Evolutionary conservation across 2,888 invertebrate genomes (phyloP).

Genomic region (Acanthopleura granulata): DNA sequence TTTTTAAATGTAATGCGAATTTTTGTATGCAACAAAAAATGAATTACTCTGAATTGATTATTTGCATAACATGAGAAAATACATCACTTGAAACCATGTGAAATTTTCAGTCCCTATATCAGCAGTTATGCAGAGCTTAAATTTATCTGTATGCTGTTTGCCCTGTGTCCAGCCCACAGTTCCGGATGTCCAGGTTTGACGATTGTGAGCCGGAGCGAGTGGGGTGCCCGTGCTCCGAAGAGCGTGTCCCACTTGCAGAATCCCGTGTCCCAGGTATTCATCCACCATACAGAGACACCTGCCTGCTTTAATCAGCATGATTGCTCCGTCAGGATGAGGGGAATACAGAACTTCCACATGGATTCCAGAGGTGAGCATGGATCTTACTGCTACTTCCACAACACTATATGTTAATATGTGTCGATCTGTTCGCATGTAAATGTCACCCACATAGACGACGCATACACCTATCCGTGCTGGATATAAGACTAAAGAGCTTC

Average conservation of each 20-base stretch:
- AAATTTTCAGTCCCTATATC: background rate
- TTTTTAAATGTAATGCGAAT: too few species aligned
- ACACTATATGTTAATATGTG: background rate
- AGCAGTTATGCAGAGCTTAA: background rate
- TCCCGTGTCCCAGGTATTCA: constrained; percentile 56
- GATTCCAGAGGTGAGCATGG: constrained; percentile 37
- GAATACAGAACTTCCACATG: constrained; percentile 49
- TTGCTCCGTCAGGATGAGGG: constrained; percentile 36
- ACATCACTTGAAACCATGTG: too few species aligned
- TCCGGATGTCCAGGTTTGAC: constrained; percentile 21
- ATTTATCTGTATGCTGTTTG: too few species aligned
- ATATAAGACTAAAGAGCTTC: too few species aligned
- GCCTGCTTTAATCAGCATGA: constrained; percentile 44
- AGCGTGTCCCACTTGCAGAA: constrained; percentile 43
- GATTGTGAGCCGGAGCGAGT: constrained; percentile 45
- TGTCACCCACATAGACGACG: too few species aligned
- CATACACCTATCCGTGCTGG: too few species aligned
- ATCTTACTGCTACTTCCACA: too few species aligned
- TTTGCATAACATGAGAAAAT: too few species aligned
- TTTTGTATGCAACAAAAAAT: too few species aligned
- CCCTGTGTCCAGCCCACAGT: background rate
- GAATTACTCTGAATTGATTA: too few species aligned
- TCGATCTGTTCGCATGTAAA: too few species aligned
- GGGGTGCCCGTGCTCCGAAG: constrained; percentile 46
- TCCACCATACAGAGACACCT: constrained; percentile 70